Evolutionary conservation across 2,888 invertebrate species (phyloP).

Genomic region (Brenthis hecate): DNA sequence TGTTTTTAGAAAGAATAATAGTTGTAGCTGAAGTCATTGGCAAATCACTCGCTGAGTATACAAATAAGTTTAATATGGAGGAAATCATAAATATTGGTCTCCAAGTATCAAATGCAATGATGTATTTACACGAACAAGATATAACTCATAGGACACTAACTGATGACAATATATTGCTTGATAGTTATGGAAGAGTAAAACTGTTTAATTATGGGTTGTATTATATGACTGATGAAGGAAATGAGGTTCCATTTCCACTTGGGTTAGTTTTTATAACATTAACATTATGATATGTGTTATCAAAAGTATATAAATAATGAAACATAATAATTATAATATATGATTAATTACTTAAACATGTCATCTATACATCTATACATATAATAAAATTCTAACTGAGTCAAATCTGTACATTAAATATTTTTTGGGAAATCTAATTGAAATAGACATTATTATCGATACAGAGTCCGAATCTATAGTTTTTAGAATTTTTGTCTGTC

Average conservation of each 20-base stretch:
- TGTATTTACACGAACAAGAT: conserved; percentile 86
- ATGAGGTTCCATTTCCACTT: conserved; percentile 94
- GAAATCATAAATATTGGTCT: conserved; percentile 85
- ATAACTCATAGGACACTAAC: conserved; percentile 91
- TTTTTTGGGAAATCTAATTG: no score
- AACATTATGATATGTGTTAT: background rate
- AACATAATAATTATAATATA: no score
- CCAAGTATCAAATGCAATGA: conserved; percentile 88
- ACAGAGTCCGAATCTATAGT: no score
- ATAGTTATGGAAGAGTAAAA: conserved; percentile 88
- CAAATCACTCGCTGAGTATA: conserved; percentile 82
- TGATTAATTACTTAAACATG: conserved; percentile 1
- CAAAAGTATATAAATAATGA: no score
- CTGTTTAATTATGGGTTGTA: conserved; percentile 96
- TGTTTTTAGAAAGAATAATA: conserved; percentile 87
- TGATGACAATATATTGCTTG: conserved; percentile 91
- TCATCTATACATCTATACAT: no score
- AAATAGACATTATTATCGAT: no score
- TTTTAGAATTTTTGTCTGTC: no score
- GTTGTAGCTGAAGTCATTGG: conserved; percentile 92
- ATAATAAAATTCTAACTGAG: no score
- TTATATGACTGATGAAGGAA: conserved; percentile 93
- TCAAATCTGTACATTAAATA: no score
- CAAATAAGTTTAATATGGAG: conserved; percentile 64
- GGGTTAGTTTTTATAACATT: conserved; percentile 78